Conservation (phyloP, 2,888 invertebrate species). For the Proisotoma minuta region DNA sequence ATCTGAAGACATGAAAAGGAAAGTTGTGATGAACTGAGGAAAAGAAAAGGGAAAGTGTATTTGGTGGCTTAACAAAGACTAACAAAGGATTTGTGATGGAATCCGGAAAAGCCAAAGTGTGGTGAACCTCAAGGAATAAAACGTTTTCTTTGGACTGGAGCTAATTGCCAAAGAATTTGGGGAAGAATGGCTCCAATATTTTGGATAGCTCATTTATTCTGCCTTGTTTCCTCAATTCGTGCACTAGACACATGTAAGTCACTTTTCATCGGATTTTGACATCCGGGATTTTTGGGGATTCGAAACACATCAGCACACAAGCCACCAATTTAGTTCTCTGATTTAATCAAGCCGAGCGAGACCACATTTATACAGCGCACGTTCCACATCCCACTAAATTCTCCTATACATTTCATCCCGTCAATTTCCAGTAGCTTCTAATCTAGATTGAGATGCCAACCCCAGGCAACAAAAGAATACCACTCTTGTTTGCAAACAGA, state of each 20-base stretch:
- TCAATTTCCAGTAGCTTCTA: too few relatives aligned
- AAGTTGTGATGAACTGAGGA: neutral
- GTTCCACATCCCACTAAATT: too few relatives aligned
- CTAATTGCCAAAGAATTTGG: constrained; percentile 14
- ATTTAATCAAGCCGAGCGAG: constrained; percentile 1
- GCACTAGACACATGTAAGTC: constrained; percentile 43
- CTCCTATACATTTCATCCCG: too few relatives aligned
- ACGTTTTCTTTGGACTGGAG: neutral
- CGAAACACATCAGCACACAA: constrained; percentile 4
- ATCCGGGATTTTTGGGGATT: constrained; percentile 23
- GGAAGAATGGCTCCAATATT: neutral
- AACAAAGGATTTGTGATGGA: constrained; percentile 7
- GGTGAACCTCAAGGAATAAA: constrained; percentile 1
- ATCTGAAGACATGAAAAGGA: neutral
- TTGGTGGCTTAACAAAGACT: neutral
- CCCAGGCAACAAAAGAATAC: too few relatives aligned
- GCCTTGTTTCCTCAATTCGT: constrained; percentile 31
- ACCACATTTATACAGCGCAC: too few relatives aligned
- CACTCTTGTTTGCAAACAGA: too few relatives aligned
- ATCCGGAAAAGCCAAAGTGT: neutral
- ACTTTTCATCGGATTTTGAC: constrained; percentile 31
- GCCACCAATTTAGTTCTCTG: neutral
- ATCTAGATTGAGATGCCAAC: too few relatives aligned
- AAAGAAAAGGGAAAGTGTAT: neutral
- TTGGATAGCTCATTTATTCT: constrained; percentile 12